phyloP scores from a whole-genome alignment of 2,797 vertebrate species.

The Tiaroga cobitis region DNA sequence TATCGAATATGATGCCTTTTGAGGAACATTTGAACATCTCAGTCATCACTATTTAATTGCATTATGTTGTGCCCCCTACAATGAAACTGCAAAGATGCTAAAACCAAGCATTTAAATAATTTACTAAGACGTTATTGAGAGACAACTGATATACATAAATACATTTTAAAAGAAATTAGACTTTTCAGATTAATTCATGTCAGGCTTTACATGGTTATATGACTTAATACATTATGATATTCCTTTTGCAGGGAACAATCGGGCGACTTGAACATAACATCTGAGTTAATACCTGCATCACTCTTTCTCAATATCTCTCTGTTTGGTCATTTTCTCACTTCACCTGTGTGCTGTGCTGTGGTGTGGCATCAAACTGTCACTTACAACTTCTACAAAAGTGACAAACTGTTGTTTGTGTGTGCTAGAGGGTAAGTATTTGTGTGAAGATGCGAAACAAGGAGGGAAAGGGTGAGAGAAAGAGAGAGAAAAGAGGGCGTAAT shows the following conservation, averaged over 20 bases:
- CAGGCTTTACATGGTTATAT: background rate
- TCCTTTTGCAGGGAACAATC: background rate
- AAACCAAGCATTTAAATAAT: background rate
- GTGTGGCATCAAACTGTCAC: conserved; percentile 26
- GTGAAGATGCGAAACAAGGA: conserved; percentile 16
- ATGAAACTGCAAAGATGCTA: background rate
- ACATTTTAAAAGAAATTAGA: no score
- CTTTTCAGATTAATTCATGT: background rate
- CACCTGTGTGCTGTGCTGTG: conserved; percentile 1
- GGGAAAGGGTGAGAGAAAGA: conserved; percentile 17
- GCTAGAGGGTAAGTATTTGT: conserved; percentile 35
- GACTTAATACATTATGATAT: background rate
- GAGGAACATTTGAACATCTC: background rate
- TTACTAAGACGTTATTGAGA: background rate
- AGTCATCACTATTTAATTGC: background rate
- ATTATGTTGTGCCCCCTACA: background rate
- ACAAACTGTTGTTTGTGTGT: conserved; percentile 40
- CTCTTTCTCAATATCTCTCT: background rate
- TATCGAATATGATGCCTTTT: background rate
- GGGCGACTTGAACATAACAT: no score
- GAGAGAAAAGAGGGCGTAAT: conserved; percentile 34
- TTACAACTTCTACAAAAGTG: conserved; percentile 23
- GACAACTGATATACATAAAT: background rate
- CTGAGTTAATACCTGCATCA: background rate
- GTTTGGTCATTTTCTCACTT: background rate